Evolutionary conservation across 2,113 vertebrate genomes (phyloP), one percentile per base, ranked within the genome.

Genomic region (Smithornis capensis): DNA sequence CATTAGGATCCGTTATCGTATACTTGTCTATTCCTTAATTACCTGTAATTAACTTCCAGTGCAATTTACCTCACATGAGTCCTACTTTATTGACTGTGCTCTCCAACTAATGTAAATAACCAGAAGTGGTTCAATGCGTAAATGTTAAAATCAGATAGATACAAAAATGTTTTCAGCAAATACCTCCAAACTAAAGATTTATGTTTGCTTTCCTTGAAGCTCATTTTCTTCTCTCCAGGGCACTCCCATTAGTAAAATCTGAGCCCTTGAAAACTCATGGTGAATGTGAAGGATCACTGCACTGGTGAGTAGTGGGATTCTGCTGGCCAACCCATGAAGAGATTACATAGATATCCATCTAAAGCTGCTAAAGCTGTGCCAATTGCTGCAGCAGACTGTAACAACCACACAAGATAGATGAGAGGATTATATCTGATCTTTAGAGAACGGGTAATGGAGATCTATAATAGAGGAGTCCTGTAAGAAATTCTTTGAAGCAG

Each of bases 341-440:
- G 70, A 87, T 93, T 91, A 91, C 24, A 37, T 0, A 91, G 87
- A 87, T 89, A 94, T 37, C 38, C 70, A 95, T 85, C 92, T 90
- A 94, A 94, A 96, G 53, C 79, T 92, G 55, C 75, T 85, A 79
- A 93, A 93, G 47, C 77, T 91, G 45, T 19, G 19, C 44, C 29
- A 24, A 71, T 92, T 59, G 49, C 75, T 89, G 49, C 74, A 91
- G 74, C 27, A 84, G 62, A 49, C 56, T 79, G 65, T 79, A 82
- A 91, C 59, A 89, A 74, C 56, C 17, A 25, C 77, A 89, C 38
- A 84, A 52, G n/a, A 79, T 0, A 90, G 40, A 91, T 73, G 40
- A 91, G 94, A 90, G 87, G 38, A 90, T 87, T 93, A 64, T 64
- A 79, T 44, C 49, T 82, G 49, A 29, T 87, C 87, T 89, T 91